Conservation (phyloP, 2,888 invertebrate genomes). For the Conomelus anceps region DNA sequence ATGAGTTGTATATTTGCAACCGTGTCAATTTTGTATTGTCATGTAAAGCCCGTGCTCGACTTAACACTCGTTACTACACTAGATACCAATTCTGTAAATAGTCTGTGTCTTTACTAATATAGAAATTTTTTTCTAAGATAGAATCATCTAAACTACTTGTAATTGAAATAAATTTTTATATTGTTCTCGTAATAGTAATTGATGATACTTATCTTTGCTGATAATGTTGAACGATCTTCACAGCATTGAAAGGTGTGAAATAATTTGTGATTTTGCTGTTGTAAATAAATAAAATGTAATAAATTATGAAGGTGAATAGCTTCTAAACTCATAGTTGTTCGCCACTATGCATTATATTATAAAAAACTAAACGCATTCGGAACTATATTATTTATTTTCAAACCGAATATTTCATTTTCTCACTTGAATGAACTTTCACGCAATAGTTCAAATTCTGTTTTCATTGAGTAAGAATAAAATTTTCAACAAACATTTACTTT, state of each 20-base stretch:
- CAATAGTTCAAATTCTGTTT: not conserved
- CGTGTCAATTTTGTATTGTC: not conserved
- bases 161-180: not conserved
- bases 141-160: not conserved
- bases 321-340: not conserved
- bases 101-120: not conserved
- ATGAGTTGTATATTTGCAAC: not conserved
- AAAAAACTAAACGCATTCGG: not conserved
- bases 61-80: not conserved
- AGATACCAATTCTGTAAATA: not conserved
- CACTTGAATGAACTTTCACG: not conserved
- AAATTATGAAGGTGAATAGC: not conserved
- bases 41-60: not conserved
- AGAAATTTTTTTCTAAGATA: not conserved
- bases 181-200: not conserved
- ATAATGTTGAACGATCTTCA: no score
- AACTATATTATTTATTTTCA: not conserved
- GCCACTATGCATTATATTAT: not conserved
- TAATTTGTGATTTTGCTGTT: not conserved
- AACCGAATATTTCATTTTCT: not conserved
- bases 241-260: not conserved
- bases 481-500: not conserved
- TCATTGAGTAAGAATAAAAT: not conserved
- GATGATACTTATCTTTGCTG: not conserved
- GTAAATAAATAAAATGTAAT: not conserved